Evolutionary conservation across 2,113 vertebrate genomes (phyloP).

Genomic region (Cryptoleucopteryx plumbea): DNA sequence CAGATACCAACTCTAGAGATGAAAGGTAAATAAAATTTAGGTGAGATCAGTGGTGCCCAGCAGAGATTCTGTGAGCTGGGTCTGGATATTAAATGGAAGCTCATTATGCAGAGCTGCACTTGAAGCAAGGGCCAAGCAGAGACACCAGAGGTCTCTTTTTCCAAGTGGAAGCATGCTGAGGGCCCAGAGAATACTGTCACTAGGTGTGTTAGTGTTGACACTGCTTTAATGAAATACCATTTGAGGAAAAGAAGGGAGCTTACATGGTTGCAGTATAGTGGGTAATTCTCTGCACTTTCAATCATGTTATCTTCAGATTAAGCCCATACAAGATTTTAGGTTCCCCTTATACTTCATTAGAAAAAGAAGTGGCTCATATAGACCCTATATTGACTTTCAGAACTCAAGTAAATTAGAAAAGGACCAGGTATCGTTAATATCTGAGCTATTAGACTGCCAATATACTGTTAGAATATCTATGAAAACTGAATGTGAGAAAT

Average conservation of each 20-base stretch:
- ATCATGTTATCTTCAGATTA: neutral
- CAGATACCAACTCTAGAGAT: neutral
- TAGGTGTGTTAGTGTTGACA: neutral
- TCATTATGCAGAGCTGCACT: neutral
- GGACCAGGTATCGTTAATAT: neutral
- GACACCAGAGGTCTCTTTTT: neutral
- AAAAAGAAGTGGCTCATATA: neutral
- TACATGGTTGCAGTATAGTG: neutral
- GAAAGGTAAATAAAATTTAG: neutral
- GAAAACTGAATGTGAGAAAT: neutral
- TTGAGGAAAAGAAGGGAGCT: neutral
- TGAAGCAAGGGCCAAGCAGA: neutral
- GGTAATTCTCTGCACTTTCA: neutral
- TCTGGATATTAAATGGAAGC: neutral
- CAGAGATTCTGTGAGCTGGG: neutral
- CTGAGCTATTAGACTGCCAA: neutral
- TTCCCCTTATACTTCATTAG: neutral
- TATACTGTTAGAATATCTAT: neutral
- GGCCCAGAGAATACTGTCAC: neutral
- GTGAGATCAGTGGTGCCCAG: neutral
- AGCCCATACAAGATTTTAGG: neutral
- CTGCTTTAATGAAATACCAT: neutral
- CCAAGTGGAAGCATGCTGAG: neutral
- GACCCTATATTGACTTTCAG: neutral
- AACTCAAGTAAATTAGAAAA: neutral